Evolutionary conservation across 1,140 invertebrate genomes (phyloP), one percentile per base, ranked within the genome.

Genomic region (Euschistus heros): DNA sequence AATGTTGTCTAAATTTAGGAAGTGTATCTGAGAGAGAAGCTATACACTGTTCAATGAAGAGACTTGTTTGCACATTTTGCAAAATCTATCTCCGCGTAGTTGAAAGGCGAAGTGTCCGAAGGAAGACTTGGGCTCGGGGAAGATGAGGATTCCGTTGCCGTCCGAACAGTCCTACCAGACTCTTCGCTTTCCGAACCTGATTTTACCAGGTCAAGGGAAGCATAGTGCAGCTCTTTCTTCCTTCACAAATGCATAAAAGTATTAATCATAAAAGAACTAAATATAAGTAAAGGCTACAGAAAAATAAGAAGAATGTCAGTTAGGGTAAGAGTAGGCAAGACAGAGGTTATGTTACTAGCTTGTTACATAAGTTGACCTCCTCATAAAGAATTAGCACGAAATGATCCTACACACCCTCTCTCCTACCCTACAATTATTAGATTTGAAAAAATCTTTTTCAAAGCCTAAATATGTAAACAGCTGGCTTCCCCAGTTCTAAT

Each of bases 21-120:
- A 22, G 22, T 18, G n/a, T n/a, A 50, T 50, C 47, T 13, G n/a
- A 18, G 4, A 20, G 17, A 44, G 8, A 22, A n/a, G 47, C 10
- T 50, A 50, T 50, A 22, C 47, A 50, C n/a, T 24, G 54, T 24
- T 57, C 54, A 57, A 26, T 57, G 54, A 22, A 57, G 24, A 17
- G 54, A 17, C 24, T 57, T 57, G 24, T 57, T 57, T 18, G 55
- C 80, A 66, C 79, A 80, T 75, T 84, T 84, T 13, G 79, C 79
- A 72, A 87, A 87, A 75, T 87, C 85, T 65, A 87, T 86, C 75
- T 85, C 81, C n/a, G 84, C 84, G 73, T 87, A 87, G 37, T 75
- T 78, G 69, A 84, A 82, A 52, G 78, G 54, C 3, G 61, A 24
- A 7, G 47, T 24, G 10, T 68, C 47, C 2, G 68, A 47, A 4